Base-by-base conservation (phyloP, 1,140 invertebrate species). In the Trichogramma pretiosum region DNA sequence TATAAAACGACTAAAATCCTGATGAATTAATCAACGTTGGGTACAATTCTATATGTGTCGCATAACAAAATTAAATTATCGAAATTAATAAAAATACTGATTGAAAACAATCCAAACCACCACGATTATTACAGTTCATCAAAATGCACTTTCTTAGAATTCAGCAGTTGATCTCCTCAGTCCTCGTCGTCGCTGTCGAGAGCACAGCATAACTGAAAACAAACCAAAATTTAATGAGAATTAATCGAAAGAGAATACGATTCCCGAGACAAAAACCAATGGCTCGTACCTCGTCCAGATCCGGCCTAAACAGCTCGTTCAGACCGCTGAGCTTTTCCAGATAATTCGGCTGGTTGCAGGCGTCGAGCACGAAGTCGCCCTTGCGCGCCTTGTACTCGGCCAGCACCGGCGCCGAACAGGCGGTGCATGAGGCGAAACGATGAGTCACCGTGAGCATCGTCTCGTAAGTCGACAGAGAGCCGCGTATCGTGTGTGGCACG, bases 401-500 rank as follows among this genome's bases (percentile, higher is more conserved):
- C 17, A 90, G 59, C 18, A 93, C 76, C 1, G 68, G 59, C 19
- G 70, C 59, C 1, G 91, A 95, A 62, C 94, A 98, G 1, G 93
- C 93, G 36, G 93, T 92, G 60, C 94, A 98, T 51, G 88, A 84
- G 44, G 83, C 75, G 74, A 95, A 98, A 53, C 85, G 83, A 38
- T 80, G 71, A 23, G 85, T 88, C 11, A 89, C 83, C 8, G 93
- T 93, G 52, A 87, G 59, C 13, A 93, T 77, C 35, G 84, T 84
- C 48, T 85, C 80, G 64, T 84, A 90, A 38, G 79, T 77, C 55
- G 84, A 84, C 5, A 98, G 67, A 61, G 91, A 96, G 4, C 93
- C 93, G 33, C 95, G 75, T 45, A 98, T 88, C 18, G 93, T 93
- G 67, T 99, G 95, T 1, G 95, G 94, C 26, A 97, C 74, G 1